Conservation (phyloP, 1,140 invertebrate species). For the Anadara kagoshimensis region DNA sequence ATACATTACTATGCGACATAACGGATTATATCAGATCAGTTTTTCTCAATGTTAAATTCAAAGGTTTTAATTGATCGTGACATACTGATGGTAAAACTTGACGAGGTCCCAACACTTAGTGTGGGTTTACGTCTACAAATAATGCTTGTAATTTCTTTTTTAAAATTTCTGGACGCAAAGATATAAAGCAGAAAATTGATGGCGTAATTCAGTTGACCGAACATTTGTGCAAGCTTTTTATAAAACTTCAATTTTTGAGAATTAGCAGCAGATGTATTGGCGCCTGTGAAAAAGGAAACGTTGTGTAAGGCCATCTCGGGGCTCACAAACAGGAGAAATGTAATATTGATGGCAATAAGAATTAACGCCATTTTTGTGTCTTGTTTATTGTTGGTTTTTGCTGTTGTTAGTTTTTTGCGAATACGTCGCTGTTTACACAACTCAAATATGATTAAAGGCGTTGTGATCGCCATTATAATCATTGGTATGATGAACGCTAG, state of each 20-base stretch:
- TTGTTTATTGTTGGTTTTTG: conserved; percentile 3
- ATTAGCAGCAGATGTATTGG: conserved; percentile 36
- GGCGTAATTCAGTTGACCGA: conserved; percentile 53
- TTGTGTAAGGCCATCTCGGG: conserved; percentile 41
- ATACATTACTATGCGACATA: too few relatives aligned
- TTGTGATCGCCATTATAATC: not conserved
- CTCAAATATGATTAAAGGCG: conserved; percentile 7
- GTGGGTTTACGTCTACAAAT: too few relatives aligned
- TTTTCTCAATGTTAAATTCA: too few relatives aligned
- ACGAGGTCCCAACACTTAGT: too few relatives aligned
- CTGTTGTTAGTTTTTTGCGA: not conserved
- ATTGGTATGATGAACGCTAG: not conserved
- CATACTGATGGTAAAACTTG: too few relatives aligned
- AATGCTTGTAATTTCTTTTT: too few relatives aligned
- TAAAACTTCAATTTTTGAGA: conserved; percentile 27
- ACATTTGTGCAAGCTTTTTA: conserved; percentile 36
- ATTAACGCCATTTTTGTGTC: conserved; percentile 31
- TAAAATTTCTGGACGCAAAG: conserved; percentile 32
- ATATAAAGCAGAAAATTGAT: conserved; percentile 57
- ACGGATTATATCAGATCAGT: too few relatives aligned
- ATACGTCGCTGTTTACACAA: not conserved
- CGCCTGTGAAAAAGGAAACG: conserved; percentile 26
- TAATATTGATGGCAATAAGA: conserved; percentile 41
- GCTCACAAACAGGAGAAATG: conserved; percentile 45
- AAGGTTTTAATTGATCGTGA: too few relatives aligned